Evolutionary conservation across 2,797 vertebrate species (phyloP).

Genomic region (Manis javanica): DNA sequence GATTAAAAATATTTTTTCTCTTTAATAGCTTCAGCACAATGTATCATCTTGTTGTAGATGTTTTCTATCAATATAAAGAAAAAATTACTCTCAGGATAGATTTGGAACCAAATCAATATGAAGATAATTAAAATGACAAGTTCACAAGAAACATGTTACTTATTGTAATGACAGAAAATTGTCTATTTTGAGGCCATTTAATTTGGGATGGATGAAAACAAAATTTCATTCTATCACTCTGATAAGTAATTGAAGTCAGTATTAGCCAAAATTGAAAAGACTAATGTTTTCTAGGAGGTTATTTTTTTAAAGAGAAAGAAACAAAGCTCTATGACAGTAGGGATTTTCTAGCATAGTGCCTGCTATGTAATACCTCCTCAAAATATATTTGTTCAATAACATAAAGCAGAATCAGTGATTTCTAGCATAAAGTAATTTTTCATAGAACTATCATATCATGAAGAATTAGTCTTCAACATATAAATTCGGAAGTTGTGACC

Average conservation of each 20-base stretch:
- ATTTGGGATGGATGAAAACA: background rate
- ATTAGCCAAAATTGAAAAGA: background rate
- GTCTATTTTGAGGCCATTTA: constrained; percentile 39
- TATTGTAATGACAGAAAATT: background rate
- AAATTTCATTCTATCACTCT: constrained; percentile 47
- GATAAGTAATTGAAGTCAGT: constrained; percentile 55
- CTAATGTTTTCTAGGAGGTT: background rate
- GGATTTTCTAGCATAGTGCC: background rate
- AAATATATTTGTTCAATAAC: background rate
- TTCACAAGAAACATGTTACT: background rate
- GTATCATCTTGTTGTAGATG: background rate
- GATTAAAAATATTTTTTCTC: background rate
- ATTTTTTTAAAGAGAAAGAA: background rate
- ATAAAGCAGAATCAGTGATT: background rate
- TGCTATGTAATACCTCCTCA: background rate
- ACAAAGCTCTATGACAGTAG: background rate
- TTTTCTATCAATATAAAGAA: background rate
- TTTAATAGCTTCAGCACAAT: background rate
- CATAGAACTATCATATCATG: background rate
- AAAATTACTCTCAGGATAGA: background rate
- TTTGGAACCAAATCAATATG: background rate
- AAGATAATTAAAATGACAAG: constrained; percentile 32
- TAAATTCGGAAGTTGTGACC: background rate
- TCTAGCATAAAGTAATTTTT: background rate
- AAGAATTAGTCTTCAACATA: background rate